Conservation (phyloP, 2,113 vertebrate species). For the Jaculus jaculus region DNA sequence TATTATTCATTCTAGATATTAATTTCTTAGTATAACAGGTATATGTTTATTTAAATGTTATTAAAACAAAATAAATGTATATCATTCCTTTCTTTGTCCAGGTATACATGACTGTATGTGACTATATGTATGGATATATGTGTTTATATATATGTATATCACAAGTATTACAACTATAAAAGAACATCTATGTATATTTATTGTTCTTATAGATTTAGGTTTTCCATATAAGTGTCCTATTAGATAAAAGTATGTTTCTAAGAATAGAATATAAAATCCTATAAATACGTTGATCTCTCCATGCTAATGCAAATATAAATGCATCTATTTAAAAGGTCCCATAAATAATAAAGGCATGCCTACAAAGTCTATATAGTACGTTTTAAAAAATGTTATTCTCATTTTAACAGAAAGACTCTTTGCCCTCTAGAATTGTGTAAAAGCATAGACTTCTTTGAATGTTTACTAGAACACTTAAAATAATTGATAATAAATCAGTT, state of each 20-base stretch:
- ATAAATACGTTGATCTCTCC: neutral
- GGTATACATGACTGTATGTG: neutral
- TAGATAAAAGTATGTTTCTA: constrained; percentile 5
- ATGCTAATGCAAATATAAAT: neutral
- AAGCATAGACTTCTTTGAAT: neutral
- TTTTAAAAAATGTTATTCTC: neutral
- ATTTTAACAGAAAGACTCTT: neutral
- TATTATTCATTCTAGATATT: constrained; percentile 17
- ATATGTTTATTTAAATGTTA: neutral
- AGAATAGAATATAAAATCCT: neutral
- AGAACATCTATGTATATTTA: neutral
- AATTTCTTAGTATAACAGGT: neutral
- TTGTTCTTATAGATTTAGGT: neutral
- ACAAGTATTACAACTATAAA: neutral
- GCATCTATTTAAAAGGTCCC: neutral
- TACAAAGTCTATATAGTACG: neutral
- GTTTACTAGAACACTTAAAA: neutral
- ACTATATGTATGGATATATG: no score
- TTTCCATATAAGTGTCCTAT: neutral
- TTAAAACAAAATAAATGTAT: neutral
- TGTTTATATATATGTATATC: no score
- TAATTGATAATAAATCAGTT: constrained; percentile 14
- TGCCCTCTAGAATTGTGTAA: neutral
- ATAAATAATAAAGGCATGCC: neutral
- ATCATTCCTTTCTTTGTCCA: neutral